Evolutionary conservation across 2,888 invertebrate genomes (phyloP).

Genomic region (Spodoptera littoralis): DNA sequence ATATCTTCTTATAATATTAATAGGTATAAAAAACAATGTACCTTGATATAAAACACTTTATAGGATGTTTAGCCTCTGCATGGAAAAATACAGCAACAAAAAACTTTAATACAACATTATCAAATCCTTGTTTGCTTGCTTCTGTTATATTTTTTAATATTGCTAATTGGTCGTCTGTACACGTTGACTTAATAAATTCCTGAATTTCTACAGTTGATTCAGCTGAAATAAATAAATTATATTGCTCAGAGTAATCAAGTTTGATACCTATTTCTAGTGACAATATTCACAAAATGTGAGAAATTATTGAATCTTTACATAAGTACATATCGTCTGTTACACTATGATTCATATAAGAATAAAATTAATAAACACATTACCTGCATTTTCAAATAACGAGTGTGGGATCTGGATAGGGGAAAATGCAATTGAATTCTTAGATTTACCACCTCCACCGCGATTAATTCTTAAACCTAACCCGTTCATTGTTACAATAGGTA

Average conservation of each 20-base stretch:
- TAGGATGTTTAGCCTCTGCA: conserved; percentile 79
- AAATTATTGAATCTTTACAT: not conserved
- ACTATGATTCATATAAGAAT: no score
- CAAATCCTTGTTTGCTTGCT: conserved; percentile 29
- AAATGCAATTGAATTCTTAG: conserved; percentile 66
- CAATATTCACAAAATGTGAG: not conserved
- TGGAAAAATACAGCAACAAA: conserved; percentile 72
- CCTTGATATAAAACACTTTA: conserved; percentile 80
- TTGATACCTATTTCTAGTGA: no score
- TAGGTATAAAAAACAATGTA: conserved; percentile 39
- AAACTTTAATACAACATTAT: conserved; percentile 61
- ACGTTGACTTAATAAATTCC: conserved; percentile 62
- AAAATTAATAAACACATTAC: conserved; percentile 18
- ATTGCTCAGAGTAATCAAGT: no score
- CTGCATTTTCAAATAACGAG: conserved; percentile 33
- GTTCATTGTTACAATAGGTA: conserved; percentile 65
- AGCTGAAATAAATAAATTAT: conserved; percentile 54
- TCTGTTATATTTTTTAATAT: conserved; percentile 68
- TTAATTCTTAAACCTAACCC: conserved; percentile 73
- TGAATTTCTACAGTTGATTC: conserved; percentile 48
- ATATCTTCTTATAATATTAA: not conserved
- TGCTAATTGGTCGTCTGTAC: conserved; percentile 71
- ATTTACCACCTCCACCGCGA: conserved; percentile 68
- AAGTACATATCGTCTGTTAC: no score
- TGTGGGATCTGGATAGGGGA: conserved; percentile 62